These are phyloP conservation scores for Mola mola DNA, from an alignment of 2,113 vertebrate species.

Conservation along the genomic window DNA sequence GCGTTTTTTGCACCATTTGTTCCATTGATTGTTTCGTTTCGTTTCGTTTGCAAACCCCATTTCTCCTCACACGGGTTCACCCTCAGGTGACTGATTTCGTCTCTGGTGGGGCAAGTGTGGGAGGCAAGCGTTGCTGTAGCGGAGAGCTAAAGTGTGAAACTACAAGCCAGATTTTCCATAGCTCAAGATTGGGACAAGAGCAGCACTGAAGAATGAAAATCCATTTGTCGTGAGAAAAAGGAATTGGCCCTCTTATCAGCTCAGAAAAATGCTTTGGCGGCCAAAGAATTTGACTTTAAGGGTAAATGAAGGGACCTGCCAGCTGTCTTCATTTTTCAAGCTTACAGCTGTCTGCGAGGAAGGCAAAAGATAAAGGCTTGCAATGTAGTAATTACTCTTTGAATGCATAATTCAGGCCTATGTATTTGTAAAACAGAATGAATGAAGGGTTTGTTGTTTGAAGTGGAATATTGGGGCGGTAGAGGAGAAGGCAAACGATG, in stretches of 20 bases:
- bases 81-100: slow-evolving; percentile 48
- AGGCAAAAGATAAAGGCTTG: slow-evolving; percentile 48
- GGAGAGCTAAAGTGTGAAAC: slow-evolving; percentile 48
- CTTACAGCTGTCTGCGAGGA: slow-evolving; percentile 31
- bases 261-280: slow-evolving; percentile 62
- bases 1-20: slow-evolving; percentile 73
- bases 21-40: slow-evolving; percentile 56
- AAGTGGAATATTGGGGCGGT: slow-evolving; percentile 16
- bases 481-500: background rate
- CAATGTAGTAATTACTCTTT: slow-evolving; percentile 38
- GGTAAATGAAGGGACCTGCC: slow-evolving; percentile 46
- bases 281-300: slow-evolving; percentile 65
- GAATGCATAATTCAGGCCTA: slow-evolving; percentile 18
- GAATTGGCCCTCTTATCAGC: slow-evolving; percentile 66
- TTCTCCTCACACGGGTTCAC: slow-evolving; percentile 28
- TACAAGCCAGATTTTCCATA: slow-evolving; percentile 37
- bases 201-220: slow-evolving; percentile 57
- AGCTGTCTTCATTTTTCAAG: slow-evolving; percentile 32
- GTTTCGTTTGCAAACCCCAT: slow-evolving; percentile 24
- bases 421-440: slow-evolving; percentile 35
- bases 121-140: slow-evolving; percentile 21
- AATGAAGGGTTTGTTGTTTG: slow-evolving; percentile 17
- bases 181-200: slow-evolving; percentile 46
- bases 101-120: slow-evolving; percentile 18
- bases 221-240: slow-evolving; percentile 52